These are phyloP conservation scores for Sceloporus undulatus DNA, from an alignment of 2,113 vertebrate species.

Conservation along the genomic window DNA sequence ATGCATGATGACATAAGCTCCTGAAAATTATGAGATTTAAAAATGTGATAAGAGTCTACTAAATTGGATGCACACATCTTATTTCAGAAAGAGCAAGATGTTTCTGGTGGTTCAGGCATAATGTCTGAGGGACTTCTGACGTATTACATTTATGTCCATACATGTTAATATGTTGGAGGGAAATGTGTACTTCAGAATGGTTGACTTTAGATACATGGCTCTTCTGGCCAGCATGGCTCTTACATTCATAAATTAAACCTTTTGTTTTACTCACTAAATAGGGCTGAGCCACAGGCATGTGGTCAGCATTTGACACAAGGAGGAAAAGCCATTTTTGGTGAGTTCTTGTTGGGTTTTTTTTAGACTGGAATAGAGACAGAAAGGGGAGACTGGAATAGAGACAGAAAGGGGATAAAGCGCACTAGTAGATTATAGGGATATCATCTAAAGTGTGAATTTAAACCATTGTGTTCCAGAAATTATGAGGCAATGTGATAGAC, in stretches of 20 bases:
- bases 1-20: no score
- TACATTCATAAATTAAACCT: neutral
- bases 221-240: neutral
- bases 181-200: neutral
- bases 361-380: neutral
- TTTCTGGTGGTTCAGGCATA: neutral
- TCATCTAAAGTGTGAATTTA: neutral
- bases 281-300: neutral
- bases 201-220: neutral
- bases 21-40: no score
- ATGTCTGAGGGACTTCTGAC: neutral
- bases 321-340: neutral
- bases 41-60: neutral
- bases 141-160: neutral
- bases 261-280: neutral
- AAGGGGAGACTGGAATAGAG: slow-evolving; percentile 6
- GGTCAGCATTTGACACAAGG: neutral
- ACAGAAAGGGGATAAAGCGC: slow-evolving; percentile 14
- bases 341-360: neutral
- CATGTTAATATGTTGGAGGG: neutral
- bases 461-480: slow-evolving; percentile 22
- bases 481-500: slow-evolving; percentile 53
- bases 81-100: neutral
- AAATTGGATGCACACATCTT: neutral
- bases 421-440: neutral